Evolutionary conservation across 2,113 vertebrate genomes (phyloP), one percentile per base, ranked within the genome.

Genomic region (Sylvia atricapilla): DNA sequence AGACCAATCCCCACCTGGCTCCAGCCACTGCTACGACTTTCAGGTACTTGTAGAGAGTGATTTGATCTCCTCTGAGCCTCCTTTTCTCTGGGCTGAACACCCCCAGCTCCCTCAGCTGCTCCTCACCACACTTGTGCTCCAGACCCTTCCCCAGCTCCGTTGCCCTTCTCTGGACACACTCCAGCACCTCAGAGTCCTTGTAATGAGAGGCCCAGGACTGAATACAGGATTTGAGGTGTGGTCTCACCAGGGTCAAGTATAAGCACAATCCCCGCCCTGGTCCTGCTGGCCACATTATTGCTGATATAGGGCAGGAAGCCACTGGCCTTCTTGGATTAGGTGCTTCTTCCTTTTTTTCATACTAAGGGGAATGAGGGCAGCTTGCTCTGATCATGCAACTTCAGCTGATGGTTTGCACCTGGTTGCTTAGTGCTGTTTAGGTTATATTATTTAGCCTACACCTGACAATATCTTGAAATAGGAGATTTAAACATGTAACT

Each of bases 1-100:
- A 79, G 11, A 35, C 3, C 0, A 1, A 12, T 2, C 9, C 6
- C 17, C 14, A 43, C 4, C 20, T 49, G n/a, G 6, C 16, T 55
- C 13, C 11, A 47, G 2, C 2, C 9, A 21, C 23, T 0, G 2
- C 30, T 33, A 27, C 35, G 50, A 27, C 13, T 63, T 35, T 79
- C 24, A 63, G 56, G 41, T 3, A 17, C 3, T 8, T 41, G 3
- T 18, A 21, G 58, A 46, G 33, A n/a, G 30, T 3, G 5, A 7
- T 18, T 18, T 15, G 3, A 6, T 11, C 4, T 2, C 30, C 6
- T 11, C 24, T 5, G 47, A 70, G 16, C 28, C 39, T 87, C n/a
- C 39, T n/a, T 41, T 55, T 25, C 75, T 79, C 13, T 13, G 55
- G 49, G 13, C 9, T 63, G 0, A 79, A n/a, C 24, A 21, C 3